A percentile compares a stretch with the other conserved stretches of the same genome.
phyloP scores from a whole-genome alignment of 2,797 vertebrate species.

The Acrossocheilus wenchowensis region DNA sequence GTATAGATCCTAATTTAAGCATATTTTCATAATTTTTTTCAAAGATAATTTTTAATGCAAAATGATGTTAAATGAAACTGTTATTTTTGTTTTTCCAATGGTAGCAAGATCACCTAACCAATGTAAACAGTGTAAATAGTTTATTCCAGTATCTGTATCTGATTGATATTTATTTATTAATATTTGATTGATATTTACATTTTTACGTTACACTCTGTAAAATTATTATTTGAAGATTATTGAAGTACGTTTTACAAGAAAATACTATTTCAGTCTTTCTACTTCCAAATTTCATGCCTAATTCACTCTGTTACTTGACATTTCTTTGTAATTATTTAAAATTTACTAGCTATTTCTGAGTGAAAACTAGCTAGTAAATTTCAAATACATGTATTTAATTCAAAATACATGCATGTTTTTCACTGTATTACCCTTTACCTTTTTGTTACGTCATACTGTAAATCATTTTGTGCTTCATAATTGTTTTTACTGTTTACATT shows the following conservation, averaged over 20 bases:
- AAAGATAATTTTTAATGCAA: neutral
- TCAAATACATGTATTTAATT: no score
- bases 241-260: neutral
- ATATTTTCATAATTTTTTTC: neutral
- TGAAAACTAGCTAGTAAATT: neutral
- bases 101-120: neutral
- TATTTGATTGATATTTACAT: neutral
- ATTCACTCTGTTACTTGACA: neutral
- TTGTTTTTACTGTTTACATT: neutral
- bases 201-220: neutral
- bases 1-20: neutral
- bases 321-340: neutral
- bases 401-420: neutral
- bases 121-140: neutral
- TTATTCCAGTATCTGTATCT: neutral
- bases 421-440: neutral
- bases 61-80: neutral
- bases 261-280: neutral
- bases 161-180: no score
- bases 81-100: neutral
- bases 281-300: neutral
- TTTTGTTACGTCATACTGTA: neutral
- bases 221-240: neutral
- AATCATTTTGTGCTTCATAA: neutral
- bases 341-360: neutral